Evolutionary conservation across 2,797 vertebrate species (phyloP).

Genomic region (Muraenolepis orangiensis): DNA sequence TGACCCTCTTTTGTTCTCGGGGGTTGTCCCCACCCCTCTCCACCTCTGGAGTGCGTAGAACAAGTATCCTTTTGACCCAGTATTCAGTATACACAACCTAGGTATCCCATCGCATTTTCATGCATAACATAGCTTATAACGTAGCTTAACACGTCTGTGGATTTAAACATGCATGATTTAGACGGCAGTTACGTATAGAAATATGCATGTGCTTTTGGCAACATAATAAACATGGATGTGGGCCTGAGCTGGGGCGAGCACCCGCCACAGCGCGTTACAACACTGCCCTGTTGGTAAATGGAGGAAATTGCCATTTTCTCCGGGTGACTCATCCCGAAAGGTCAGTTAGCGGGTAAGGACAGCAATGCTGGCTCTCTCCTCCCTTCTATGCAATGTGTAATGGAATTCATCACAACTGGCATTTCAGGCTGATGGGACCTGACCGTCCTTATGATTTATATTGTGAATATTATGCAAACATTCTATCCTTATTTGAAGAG

Average conservation of each 20-base stretch:
- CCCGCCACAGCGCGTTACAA: slow-evolving; percentile 54
- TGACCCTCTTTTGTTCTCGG: slow-evolving; percentile 21
- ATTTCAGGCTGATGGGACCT: slow-evolving; percentile 66
- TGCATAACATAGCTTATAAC: not conserved
- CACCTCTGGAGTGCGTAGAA: not conserved
- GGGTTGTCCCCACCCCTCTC: not conserved
- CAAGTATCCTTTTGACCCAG: not conserved
- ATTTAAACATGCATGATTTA: not conserved
- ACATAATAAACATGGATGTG: not conserved
- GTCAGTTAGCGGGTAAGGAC: slow-evolving; percentile 56
- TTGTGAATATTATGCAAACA: slow-evolving; percentile 49
- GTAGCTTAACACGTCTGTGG: not conserved
- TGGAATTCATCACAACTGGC: slow-evolving; percentile 66
- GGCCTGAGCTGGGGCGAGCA: slow-evolving; percentile 7
- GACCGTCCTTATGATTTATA: slow-evolving; percentile 68
- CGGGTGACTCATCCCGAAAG: slow-evolving; percentile 69
- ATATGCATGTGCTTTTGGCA: not conserved
- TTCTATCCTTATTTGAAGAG: not conserved
- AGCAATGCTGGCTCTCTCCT: slow-evolving; percentile 42
- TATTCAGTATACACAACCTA: not conserved
- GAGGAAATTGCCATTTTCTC: slow-evolving; percentile 71
- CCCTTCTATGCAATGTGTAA: slow-evolving; percentile 53
- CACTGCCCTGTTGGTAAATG: slow-evolving; percentile 67
- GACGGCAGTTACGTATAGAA: not conserved
- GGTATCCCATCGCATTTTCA: not conserved